phyloP scores from a whole-genome alignment of 1,140 invertebrate genomes.

The Ladona fulva region DNA sequence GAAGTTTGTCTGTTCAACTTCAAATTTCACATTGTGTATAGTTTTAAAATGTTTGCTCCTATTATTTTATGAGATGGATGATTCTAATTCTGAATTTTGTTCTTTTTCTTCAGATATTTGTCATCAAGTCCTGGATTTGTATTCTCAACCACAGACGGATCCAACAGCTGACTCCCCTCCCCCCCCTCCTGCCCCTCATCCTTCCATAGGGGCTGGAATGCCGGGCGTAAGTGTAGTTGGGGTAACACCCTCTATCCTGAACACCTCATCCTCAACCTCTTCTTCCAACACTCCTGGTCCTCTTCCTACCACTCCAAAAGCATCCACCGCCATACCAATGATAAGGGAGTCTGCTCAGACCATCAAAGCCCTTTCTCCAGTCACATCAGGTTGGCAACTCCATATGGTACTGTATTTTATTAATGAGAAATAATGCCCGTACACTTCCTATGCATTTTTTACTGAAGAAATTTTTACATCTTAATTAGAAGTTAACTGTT shows the following conservation, averaged over 20 bases:
- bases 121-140: slow-evolving; percentile 88
- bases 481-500: no score
- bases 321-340: background rate
- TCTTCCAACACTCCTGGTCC: background rate
- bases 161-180: slow-evolving; percentile 52
- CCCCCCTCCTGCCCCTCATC: background rate
- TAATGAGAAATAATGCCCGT: background rate
- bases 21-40: no score
- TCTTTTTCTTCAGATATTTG: slow-evolving; percentile 68
- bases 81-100: no score
- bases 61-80: no score
- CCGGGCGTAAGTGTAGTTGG: background rate
- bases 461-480: no score
- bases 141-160: slow-evolving; percentile 55
- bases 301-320: background rate
- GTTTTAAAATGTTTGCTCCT: no score
- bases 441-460: no score
- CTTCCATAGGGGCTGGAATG: background rate
- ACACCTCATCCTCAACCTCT: background rate
- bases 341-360: slow-evolving; percentile 2
- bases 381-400: background rate
- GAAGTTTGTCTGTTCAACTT: no score
- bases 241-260: background rate
- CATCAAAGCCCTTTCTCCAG: slow-evolving; percentile 3
- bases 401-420: background rate